These are phyloP conservation scores for Mormyrus hasselquistii DNA, from an alignment of 2,797 vertebrate species.

Conservation along the genomic window DNA sequence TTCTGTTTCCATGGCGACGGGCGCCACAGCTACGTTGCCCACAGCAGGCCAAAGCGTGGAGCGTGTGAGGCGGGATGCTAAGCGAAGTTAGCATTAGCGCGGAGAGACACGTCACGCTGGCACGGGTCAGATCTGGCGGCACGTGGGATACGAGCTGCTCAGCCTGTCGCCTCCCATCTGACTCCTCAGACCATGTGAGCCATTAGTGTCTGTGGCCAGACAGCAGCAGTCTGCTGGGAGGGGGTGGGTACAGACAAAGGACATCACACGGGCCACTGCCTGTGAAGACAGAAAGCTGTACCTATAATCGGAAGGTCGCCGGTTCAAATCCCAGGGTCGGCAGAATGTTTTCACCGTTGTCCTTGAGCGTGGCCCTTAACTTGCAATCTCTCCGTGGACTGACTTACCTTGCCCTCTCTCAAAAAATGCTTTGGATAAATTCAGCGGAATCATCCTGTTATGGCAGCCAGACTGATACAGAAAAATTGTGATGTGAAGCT, in stretches of 20 bases:
- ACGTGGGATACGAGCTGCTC: constrained; percentile 27
- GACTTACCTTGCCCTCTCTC: neutral
- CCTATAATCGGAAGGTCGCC: neutral
- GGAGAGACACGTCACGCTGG: neutral
- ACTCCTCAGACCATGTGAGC: neutral
- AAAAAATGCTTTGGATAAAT: neutral
- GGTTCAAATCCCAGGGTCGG: neutral
- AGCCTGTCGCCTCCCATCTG: constrained; percentile 11
- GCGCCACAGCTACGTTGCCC: constrained; percentile 42
- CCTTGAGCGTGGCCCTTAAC: neutral
- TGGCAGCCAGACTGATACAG: neutral
- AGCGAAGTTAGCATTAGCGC: constrained; percentile 29
- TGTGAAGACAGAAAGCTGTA: neutral
- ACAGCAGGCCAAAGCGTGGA: constrained; percentile 37
- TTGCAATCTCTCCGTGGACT: neutral
- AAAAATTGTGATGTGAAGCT: neutral
- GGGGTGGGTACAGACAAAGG: neutral
- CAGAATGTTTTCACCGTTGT: neutral
- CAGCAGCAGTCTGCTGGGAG: neutral
- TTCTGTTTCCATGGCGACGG: constrained; percentile 63
- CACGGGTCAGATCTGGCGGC: constrained; percentile 24
- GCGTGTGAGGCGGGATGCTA: constrained; percentile 24
- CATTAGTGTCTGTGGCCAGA: neutral
- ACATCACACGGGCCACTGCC: neutral
- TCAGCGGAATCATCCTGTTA: neutral